phyloP scores from a whole-genome alignment of 1,140 invertebrate genomes.

The Bilobella aurantiaca region DNA sequence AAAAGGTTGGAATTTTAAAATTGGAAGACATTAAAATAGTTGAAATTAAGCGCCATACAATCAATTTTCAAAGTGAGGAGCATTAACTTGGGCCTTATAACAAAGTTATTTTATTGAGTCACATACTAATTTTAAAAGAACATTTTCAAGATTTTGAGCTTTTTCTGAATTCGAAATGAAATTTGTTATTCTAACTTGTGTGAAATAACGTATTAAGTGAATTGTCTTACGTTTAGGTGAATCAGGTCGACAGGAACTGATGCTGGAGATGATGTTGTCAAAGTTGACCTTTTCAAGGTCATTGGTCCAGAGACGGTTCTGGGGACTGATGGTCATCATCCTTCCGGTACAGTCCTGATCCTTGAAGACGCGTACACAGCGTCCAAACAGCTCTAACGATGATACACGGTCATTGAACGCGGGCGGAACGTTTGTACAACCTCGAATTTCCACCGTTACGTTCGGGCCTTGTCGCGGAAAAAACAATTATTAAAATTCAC shows the following conservation, averaged over 20 bases:
- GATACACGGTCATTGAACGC: slow-evolving; percentile 7
- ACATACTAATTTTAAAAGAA: too few species aligned
- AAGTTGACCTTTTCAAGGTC: slow-evolving; percentile 1
- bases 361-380: not conserved
- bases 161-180: too few species aligned
- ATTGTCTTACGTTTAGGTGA: not conserved
- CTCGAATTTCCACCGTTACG: not conserved
- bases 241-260: slow-evolving; percentile 4
- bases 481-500: too few species aligned
- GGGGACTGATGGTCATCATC: slow-evolving; percentile 2
- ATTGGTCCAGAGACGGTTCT: slow-evolving; percentile 1
- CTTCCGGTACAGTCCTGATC: slow-evolving; percentile 6
- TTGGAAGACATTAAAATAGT: not conserved
- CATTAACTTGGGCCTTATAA: too few species aligned
- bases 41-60: too few species aligned
- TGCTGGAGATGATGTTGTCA: not conserved
- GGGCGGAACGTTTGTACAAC: slow-evolving; percentile 1
- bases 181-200: too few species aligned
- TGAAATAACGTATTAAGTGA: too few species aligned
- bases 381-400: not conserved
- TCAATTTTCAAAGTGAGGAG: not conserved
- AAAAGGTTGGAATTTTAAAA: not conserved
- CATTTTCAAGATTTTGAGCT: too few species aligned
- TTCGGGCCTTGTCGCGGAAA: slow-evolving; percentile 4
- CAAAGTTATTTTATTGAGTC: too few species aligned